These are phyloP conservation scores for Galeopterus variegatus DNA, from an alignment of 2,113 vertebrate genomes.

Conservation along the genomic window DNA sequence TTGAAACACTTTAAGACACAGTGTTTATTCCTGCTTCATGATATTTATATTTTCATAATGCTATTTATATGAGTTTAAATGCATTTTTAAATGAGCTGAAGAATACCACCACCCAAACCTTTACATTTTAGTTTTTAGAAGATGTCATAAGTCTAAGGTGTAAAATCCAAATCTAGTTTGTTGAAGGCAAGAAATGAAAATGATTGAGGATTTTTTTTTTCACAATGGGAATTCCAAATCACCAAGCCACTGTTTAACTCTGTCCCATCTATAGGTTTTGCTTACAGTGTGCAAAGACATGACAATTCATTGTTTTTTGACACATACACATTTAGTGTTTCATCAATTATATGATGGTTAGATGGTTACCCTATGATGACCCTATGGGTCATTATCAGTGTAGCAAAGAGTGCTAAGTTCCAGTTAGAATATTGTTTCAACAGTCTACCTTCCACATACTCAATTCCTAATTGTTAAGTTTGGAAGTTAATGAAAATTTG, in stretches of 20 bases:
- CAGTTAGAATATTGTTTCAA: not conserved
- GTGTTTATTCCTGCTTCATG: slow-evolving; percentile 83
- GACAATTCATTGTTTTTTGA: not conserved
- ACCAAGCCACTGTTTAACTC: not conserved
- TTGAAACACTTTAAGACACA: slow-evolving; percentile 80
- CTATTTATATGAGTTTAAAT: slow-evolving; percentile 85
- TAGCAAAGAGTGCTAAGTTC: not conserved
- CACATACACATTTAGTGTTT: not conserved
- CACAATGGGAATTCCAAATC: slow-evolving; percentile 47
- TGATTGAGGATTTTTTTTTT: slow-evolving; percentile 24
- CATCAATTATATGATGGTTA: not conserved
- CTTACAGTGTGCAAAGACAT: not conserved
- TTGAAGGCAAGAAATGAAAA: slow-evolving; percentile 68
- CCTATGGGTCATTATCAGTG: not conserved
- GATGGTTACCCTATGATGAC: not conserved
- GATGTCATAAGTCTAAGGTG: slow-evolving; percentile 72
- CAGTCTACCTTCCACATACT: not conserved
- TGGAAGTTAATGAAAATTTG: not conserved
- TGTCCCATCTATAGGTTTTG: slow-evolving; percentile 31
- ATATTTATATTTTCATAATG: slow-evolving; percentile 83
- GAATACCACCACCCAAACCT: slow-evolving; percentile 79
- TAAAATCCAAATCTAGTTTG: slow-evolving; percentile 75
- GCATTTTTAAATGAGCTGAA: slow-evolving; percentile 77
- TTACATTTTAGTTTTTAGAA: slow-evolving; percentile 73
- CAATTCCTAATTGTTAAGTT: not conserved